These are phyloP conservation scores for Cyclophora punctaria DNA, from an alignment of 2,888 invertebrate genomes.

Conservation along the genomic window DNA sequence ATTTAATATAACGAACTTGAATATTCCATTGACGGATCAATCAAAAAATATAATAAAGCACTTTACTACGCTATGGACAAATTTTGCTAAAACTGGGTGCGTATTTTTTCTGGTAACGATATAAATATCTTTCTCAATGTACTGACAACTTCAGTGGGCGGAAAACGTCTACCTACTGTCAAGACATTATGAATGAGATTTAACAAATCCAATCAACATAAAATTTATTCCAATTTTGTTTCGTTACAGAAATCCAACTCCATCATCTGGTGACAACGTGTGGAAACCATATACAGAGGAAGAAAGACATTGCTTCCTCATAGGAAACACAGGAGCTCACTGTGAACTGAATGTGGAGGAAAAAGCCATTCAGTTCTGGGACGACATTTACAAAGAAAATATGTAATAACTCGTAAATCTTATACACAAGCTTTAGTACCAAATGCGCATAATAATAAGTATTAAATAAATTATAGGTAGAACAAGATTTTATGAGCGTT, in stretches of 20 bases:
- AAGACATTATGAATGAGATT: no score
- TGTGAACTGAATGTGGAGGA: slow-evolving; percentile 35
- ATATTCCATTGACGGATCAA: slow-evolving; percentile 50
- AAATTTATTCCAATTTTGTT: no score
- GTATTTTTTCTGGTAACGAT: slow-evolving; percentile 9
- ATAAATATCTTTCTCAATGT: no score
- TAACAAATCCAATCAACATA: neutral
- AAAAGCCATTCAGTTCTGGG: slow-evolving; percentile 52
- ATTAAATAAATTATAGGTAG: no score
- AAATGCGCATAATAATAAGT: no score
- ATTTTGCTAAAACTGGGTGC: slow-evolving; percentile 59
- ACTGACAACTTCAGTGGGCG: no score
- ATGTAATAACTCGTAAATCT: no score
- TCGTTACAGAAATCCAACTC: slow-evolving; percentile 54
- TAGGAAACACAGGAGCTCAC: slow-evolving; percentile 36
- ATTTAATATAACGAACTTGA: slow-evolving; percentile 50
- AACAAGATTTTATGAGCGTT: no score
- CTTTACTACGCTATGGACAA: slow-evolving; percentile 50
- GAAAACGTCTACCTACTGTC: no score
- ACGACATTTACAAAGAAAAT: slow-evolving; percentile 45
- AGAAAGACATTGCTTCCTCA: slow-evolving; percentile 42
- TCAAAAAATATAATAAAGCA: slow-evolving; percentile 38
- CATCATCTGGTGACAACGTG: slow-evolving; percentile 21
- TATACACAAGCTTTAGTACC: no score
- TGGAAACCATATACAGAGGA: slow-evolving; percentile 54